Percentiles rank a stretch among this genome's conserved stretches.
Evolutionary conservation across 2,797 vertebrate genomes (phyloP).

Genomic region (Alosa sapidissima): DNA sequence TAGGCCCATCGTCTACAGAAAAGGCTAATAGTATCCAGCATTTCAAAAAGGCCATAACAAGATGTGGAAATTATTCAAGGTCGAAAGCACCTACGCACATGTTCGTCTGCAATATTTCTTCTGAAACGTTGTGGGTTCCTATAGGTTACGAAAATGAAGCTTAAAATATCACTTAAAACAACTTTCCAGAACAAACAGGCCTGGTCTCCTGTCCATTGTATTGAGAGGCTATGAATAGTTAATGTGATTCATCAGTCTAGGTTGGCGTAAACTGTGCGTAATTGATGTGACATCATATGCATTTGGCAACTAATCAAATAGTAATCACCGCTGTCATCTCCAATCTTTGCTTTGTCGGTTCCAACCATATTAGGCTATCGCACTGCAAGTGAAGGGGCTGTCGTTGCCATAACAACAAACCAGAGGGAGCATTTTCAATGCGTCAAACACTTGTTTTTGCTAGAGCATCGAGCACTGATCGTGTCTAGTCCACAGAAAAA

Average conservation of each 20-base stretch:
- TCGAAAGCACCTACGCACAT: neutral
- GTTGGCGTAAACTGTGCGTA: neutral
- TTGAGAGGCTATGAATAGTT: neutral
- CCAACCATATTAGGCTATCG: neutral
- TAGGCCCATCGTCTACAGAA: neutral
- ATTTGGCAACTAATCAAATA: neutral
- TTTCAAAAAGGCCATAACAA: neutral
- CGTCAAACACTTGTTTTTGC: constrained; percentile 28
- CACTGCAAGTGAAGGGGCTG: constrained; percentile 6
- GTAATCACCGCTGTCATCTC: neutral
- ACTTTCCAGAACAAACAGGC: neutral
- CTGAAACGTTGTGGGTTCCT: neutral
- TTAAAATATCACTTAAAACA: neutral
- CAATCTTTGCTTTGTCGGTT: neutral
- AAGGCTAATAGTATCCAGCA: too few relatives aligned
- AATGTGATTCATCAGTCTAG: neutral
- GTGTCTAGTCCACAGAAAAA: neutral
- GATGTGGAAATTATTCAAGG: constrained; percentile 8
- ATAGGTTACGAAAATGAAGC: neutral
- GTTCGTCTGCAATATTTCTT: neutral
- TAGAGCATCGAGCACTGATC: neutral
- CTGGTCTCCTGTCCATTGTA: neutral
- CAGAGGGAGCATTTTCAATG: constrained; percentile 19
- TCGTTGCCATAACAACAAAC: constrained; percentile 34
- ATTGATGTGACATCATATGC: neutral